phyloP scores from a whole-genome alignment of 1,140 invertebrate species.

The Sycobia sp. region DNA sequence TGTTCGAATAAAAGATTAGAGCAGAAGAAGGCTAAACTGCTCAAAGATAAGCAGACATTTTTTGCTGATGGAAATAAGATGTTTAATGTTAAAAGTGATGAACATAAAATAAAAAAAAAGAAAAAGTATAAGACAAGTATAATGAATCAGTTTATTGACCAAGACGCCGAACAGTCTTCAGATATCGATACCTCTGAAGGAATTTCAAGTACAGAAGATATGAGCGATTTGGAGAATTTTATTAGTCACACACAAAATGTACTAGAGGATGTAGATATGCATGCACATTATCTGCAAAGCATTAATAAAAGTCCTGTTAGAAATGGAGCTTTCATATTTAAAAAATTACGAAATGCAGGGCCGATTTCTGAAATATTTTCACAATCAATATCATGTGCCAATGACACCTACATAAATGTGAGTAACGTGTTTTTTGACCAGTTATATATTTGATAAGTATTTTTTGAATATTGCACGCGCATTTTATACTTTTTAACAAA shows the following conservation, averaged over 20 bases:
- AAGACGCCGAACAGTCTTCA: constrained; percentile 65
- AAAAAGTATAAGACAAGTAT: constrained; percentile 15
- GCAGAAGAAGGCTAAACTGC: too few relatives aligned
- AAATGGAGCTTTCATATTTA: constrained; percentile 42
- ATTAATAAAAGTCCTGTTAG: constrained; percentile 51
- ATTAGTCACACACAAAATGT: constrained; percentile 55
- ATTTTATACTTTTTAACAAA: too few relatives aligned
- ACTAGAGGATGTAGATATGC: constrained; percentile 59
- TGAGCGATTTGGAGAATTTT: constrained; percentile 51
- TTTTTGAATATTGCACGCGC: neutral
- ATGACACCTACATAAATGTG: constrained; percentile 51
- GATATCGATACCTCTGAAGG: constrained; percentile 43
- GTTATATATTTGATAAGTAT: neutral
- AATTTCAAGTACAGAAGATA: constrained; percentile 49
- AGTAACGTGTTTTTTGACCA: constrained; percentile 36
- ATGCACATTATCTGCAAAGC: constrained; percentile 66
- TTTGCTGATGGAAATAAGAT: neutral
- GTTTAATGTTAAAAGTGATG: constrained; percentile 5
- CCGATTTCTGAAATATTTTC: constrained; percentile 47
- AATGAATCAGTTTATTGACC: constrained; percentile 62
- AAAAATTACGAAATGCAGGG: constrained; percentile 29
- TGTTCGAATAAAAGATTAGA: too few relatives aligned
- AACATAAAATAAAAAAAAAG: too few relatives aligned
- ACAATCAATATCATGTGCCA: constrained; percentile 36
- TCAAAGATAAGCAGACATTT: too few relatives aligned